Evolutionary conservation across 2,888 invertebrate species (phyloP).

Genomic region (Apamea sordens): DNA sequence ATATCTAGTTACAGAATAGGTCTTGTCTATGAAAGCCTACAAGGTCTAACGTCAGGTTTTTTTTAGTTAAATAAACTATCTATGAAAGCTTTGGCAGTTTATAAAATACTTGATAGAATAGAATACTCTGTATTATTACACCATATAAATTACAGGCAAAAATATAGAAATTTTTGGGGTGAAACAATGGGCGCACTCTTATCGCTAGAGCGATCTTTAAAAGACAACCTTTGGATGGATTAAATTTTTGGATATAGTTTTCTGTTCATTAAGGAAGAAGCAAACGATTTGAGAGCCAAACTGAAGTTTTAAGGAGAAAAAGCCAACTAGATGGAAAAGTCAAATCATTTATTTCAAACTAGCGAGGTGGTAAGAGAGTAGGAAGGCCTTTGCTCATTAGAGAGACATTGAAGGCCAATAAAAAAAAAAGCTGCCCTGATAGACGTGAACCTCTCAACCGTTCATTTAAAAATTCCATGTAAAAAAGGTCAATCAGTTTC

Average conservation of each 20-base stretch:
- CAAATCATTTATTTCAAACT: neutral
- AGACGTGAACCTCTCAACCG: neutral
- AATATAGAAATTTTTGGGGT: no score
- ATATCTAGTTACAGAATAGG: slow-evolving; percentile 52
- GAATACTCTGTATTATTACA: no score
- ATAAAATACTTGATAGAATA: neutral
- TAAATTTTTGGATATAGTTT: no score
- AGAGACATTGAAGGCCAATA: no score
- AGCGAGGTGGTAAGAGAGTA: no score
- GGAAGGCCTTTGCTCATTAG: no score
- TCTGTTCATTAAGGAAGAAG: neutral
- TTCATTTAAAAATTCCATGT: neutral
- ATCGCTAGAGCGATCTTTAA: no score
- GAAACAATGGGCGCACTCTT: no score
- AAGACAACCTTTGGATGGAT: no score
- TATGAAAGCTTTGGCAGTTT: no score
- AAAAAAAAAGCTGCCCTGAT: no score
- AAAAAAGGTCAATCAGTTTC: neutral
- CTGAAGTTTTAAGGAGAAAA: neutral
- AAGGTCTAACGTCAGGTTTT: slow-evolving; percentile 26
- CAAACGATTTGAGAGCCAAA: neutral
- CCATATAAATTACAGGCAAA: no score
- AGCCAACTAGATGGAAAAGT: neutral
- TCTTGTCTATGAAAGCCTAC: slow-evolving; percentile 62
- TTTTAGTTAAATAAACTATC: neutral